A percentile compares a stretch with the other conserved stretches of the same genome.
These are phyloP conservation scores for Zaprionus kolodkinae DNA, from an alignment of 1,140 invertebrate species.

Conservation along the genomic window DNA sequence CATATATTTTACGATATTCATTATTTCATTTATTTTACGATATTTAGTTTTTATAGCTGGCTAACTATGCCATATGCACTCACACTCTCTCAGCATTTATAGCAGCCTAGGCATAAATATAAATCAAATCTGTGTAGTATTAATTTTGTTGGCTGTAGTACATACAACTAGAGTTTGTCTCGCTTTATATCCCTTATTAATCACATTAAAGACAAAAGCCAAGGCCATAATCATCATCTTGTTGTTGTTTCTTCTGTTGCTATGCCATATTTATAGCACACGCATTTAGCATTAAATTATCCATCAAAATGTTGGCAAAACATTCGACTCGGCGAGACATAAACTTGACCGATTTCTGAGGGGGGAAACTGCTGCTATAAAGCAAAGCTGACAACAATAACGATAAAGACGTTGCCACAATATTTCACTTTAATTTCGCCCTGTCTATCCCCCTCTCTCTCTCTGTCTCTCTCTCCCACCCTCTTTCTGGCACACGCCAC, in stretches of 20 bases:
- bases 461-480: neutral
- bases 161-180: neutral
- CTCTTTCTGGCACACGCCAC: neutral
- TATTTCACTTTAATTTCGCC: slow-evolving; percentile 75
- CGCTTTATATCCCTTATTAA: neutral
- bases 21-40: neutral
- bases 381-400: slow-evolving; percentile 20
- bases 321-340: neutral
- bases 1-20: neutral
- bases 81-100: neutral
- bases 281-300: slow-evolving; percentile 15
- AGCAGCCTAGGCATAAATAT: neutral
- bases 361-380: slow-evolving; percentile 26
- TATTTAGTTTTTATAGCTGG: neutral
- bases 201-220: neutral
- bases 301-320: slow-evolving; percentile 1
- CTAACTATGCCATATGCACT: neutral
- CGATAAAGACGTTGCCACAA: slow-evolving; percentile 36
- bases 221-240: neutral
- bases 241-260: neutral
- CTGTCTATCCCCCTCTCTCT: neutral
- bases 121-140: neutral
- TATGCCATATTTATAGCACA: slow-evolving; percentile 18
- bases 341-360: slow-evolving; percentile 22
- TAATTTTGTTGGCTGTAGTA: neutral